Evolutionary conservation across 2,797 vertebrate genomes (phyloP).

Genomic region (Fistularia tabacaria): DNA sequence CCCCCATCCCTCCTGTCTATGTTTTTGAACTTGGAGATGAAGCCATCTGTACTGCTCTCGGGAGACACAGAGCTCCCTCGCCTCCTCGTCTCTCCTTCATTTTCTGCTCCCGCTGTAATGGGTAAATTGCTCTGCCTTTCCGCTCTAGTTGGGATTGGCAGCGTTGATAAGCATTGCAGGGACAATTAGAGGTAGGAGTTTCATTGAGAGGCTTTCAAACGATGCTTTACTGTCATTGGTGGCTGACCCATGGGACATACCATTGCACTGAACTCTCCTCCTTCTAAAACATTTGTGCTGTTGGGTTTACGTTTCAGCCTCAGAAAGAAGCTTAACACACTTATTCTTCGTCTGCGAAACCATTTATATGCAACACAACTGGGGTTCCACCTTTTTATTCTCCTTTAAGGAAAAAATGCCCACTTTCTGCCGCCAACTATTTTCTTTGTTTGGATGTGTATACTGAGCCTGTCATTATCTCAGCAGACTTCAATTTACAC

Average conservation of each 20-base stretch:
- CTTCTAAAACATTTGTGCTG: slow-evolving; percentile 12
- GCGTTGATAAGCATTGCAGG: slow-evolving; percentile 68
- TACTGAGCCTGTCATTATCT: slow-evolving; percentile 56
- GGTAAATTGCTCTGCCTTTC: slow-evolving; percentile 74
- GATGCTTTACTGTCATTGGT: slow-evolving; percentile 48
- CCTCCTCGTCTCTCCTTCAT: slow-evolving; percentile 58
- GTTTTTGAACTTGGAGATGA: slow-evolving; percentile 71
- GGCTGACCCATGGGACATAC: slow-evolving; percentile 35
- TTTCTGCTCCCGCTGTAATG: slow-evolving; percentile 65
- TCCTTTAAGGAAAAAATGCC: too few species aligned
- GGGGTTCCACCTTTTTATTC: too few species aligned
- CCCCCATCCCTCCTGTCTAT: slow-evolving; percentile 59
- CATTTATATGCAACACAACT: too few species aligned
- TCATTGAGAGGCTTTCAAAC: slow-evolving; percentile 63
- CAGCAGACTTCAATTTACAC: slow-evolving; percentile 41
- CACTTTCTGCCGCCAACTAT: not conserved
- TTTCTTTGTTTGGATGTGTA: slow-evolving; percentile 47
- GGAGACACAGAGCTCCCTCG: slow-evolving; percentile 59
- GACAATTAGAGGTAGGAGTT: slow-evolving; percentile 71
- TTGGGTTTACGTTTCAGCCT: slow-evolving; percentile 20
- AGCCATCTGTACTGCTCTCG: slow-evolving; percentile 72
- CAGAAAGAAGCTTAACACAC: slow-evolving; percentile 8
- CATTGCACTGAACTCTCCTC: slow-evolving; percentile 25
- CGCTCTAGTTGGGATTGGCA: slow-evolving; percentile 74
- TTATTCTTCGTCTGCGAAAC: too few species aligned